phyloP scores from a whole-genome alignment of 2,113 vertebrate genomes.

The Rutilus rutilus region DNA sequence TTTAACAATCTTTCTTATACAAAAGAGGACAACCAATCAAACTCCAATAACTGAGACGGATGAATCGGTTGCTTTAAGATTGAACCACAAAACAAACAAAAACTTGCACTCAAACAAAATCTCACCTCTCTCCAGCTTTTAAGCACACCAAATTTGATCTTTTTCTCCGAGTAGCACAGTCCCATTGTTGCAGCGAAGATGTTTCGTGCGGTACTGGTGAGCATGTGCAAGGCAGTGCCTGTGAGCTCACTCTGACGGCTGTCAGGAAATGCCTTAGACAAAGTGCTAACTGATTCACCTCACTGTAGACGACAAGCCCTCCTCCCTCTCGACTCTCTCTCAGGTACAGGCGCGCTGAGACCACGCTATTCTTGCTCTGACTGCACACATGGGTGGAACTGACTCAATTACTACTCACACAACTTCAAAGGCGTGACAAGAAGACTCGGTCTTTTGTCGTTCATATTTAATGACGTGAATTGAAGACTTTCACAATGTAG shows the following conservation, averaged over 20 bases:
- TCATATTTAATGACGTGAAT: not conserved
- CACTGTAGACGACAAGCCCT: not conserved
- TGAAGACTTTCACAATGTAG: not conserved
- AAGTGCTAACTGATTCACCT: constrained; percentile 64
- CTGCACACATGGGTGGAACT: constrained; percentile 20
- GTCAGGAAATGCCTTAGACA: constrained; percentile 70
- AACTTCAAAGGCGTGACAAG: not conserved
- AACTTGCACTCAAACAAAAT: not conserved
- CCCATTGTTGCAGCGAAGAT: constrained; percentile 70
- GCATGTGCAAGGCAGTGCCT: constrained; percentile 45
- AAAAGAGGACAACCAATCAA: not conserved
- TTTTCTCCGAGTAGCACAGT: constrained; percentile 76
- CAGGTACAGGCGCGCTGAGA: constrained; percentile 40
- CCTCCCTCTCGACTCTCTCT: not conserved
- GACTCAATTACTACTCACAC: not conserved
- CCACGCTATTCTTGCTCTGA: constrained; percentile 43
- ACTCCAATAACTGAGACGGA: not conserved
- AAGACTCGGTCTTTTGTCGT: not conserved
- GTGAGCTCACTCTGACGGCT: constrained; percentile 62
- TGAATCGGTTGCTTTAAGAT: not conserved
- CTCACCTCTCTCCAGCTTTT: constrained; percentile 75
- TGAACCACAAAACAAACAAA: not conserved
- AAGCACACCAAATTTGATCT: constrained; percentile 63
- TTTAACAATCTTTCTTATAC: not conserved
- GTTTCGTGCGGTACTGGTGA: constrained; percentile 50